Base-by-base conservation (phyloP, 2,113 vertebrate species). In the Sinocyclocheilus maitianheensis region DNA sequence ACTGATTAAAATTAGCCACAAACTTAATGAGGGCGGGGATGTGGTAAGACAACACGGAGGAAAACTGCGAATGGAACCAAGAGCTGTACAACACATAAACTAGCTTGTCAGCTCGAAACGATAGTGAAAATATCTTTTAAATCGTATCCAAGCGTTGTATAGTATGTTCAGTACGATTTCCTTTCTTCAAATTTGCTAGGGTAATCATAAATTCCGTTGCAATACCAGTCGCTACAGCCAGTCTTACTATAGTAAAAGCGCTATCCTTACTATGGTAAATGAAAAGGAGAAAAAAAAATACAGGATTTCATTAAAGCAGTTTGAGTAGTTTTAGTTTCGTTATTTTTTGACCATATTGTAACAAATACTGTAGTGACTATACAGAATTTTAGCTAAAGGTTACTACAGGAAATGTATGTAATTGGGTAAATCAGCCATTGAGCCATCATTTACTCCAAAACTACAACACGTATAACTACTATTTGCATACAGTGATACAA, bases 31-130 rank as follows among this genome's bases (percentile, higher is more conserved):
- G 90, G 75, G 80, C 26, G 91, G 90, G 90, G 89, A 90, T 88
- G 89, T 86, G 92, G 93, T 93, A 94, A 95, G 93, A 95, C 93
- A 93, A 94, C 91, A 92, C 94, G 91, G 86, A 94, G 93, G 90
- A 90, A 93, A 91, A 88, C 87, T 91, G 34, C 16, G 84, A 90
- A 86, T 89, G 89, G 80, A 91, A 90, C 79, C 53, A 90, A 88
- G 93, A 94, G 92, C 88, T 93, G 92, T 85, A 77, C 22, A 3
- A 6, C 22, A 24, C 12, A 14, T 26, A 30, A 77, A 77, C 76
- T 77, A 6, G 24, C 46, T 53, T 4, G 46, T 53, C 72, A 26
- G 72, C 3, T 48, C 43, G 22, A 72, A 43, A 12, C 4, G 12
- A 74, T 13, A 46, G 43, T 76, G 24, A 24, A 76, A 3, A 63